Percentiles rank a stretch among this genome's conserved stretches.
Evolutionary conservation across 2,888 invertebrate species (phyloP).

Genomic region (Tetropium fuscum): DNA sequence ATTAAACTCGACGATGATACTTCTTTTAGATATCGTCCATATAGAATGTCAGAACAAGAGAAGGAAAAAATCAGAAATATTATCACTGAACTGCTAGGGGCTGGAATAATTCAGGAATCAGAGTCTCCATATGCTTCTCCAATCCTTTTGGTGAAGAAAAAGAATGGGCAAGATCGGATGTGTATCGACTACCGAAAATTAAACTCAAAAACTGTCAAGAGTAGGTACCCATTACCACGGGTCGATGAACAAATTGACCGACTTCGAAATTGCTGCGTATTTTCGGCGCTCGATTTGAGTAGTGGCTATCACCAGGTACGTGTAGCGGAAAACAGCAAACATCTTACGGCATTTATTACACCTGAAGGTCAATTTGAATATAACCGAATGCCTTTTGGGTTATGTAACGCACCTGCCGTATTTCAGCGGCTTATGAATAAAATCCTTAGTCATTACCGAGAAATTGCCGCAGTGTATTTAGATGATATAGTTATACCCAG

Average conservation of each 20-base stretch:
- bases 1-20: no score
- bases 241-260: constrained; percentile 53
- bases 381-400: constrained; percentile 56
- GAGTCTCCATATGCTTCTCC: no score
- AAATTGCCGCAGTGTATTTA: background rate
- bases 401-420: constrained; percentile 53
- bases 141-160: no score
- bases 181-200: constrained; percentile 51
- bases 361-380: constrained; percentile 57
- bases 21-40: no score
- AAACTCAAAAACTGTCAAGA: constrained; percentile 53
- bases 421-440: constrained; percentile 43
- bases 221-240: constrained; percentile 53
- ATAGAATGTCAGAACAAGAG: no score
- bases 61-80: no score
- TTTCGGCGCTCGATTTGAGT: constrained; percentile 52
- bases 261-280: constrained; percentile 48
- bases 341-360: constrained; percentile 54
- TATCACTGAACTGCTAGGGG: no score
- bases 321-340: constrained; percentile 45
- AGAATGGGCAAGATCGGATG: constrained; percentile 32
- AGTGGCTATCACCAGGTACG: constrained; percentile 55
- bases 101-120: no score
- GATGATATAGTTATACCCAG: constrained; percentile 6
- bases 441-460: constrained; percentile 21